Evolutionary conservation across 2,888 invertebrate genomes (phyloP).

Genomic region (Dolichopus griseipennis): DNA sequence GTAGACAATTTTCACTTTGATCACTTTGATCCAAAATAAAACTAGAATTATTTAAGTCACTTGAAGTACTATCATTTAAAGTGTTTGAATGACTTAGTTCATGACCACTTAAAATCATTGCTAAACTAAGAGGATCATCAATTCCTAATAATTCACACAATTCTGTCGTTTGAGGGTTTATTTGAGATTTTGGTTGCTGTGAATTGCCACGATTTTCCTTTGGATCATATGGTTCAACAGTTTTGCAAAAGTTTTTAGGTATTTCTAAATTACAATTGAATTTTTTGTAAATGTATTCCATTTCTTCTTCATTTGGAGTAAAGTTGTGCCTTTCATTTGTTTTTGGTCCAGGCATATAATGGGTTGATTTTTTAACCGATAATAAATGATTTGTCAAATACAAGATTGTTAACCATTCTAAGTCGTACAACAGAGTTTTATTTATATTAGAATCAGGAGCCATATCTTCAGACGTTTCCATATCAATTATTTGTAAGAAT

Average conservation of each 20-base stretch:
- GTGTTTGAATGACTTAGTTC: slow-evolving; percentile 32
- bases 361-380: slow-evolving; percentile 56
- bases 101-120: slow-evolving; percentile 48
- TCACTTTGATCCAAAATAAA: slow-evolving; percentile 7
- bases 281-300: slow-evolving; percentile 51
- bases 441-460: slow-evolving; percentile 42
- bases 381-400: slow-evolving; percentile 81
- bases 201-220: slow-evolving; percentile 28
- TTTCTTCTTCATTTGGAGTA: slow-evolving; percentile 63
- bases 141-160: slow-evolving; percentile 63
- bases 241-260: slow-evolving; percentile 69
- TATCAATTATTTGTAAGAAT: slow-evolving; percentile 77
- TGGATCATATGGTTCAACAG: slow-evolving; percentile 56
- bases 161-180: slow-evolving; percentile 60
- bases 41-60: slow-evolving; percentile 16
- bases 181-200: slow-evolving; percentile 46
- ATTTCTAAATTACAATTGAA: slow-evolving; percentile 61
- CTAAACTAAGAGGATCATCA: slow-evolving; percentile 68
- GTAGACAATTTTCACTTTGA: slow-evolving; percentile 21
- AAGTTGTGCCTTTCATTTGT: slow-evolving; percentile 50
- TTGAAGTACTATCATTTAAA: slow-evolving; percentile 25
- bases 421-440: slow-evolving; percentile 55
- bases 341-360: slow-evolving; percentile 73
- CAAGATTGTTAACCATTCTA: slow-evolving; percentile 90
- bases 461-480: slow-evolving; percentile 45